Conservation (phyloP, 2,888 invertebrate genomes). For the Choristoneura rosaceana region DNA sequence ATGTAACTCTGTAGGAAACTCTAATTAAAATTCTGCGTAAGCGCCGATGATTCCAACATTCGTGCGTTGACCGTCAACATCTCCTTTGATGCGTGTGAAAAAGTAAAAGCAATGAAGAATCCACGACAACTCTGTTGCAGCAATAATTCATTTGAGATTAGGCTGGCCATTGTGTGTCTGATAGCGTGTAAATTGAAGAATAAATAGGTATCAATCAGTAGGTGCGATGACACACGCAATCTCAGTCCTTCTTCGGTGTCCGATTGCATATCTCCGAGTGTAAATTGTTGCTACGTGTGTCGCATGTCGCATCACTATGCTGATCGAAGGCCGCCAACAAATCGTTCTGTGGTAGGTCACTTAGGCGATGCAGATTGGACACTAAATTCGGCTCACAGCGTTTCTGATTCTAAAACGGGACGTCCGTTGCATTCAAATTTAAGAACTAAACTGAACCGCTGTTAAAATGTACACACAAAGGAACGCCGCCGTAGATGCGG, state of each 20-base stretch:
- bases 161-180: slow-evolving; percentile 8
- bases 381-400: slow-evolving; percentile 56
- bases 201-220: slow-evolving; percentile 18
- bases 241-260: slow-evolving; percentile 41
- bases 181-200: slow-evolving; percentile 4
- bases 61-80: slow-evolving; percentile 77
- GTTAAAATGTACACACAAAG: slow-evolving; percentile 61
- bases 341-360: slow-evolving; percentile 76
- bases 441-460: slow-evolving; percentile 63
- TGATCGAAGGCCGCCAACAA: slow-evolving; percentile 64
- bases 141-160: slow-evolving; percentile 16
- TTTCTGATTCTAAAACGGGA: slow-evolving; percentile 45
- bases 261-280: slow-evolving; percentile 54
- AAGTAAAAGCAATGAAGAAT: slow-evolving; percentile 66
- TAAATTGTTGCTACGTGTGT: slow-evolving; percentile 76
- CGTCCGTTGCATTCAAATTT: slow-evolving; percentile 69
- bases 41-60: slow-evolving; percentile 77
- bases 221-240: slow-evolving; percentile 32
- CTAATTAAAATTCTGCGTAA: slow-evolving; percentile 81
- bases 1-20: slow-evolving; percentile 76
- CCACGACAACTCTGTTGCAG: slow-evolving; percentile 21
- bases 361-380: slow-evolving; percentile 57
- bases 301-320: slow-evolving; percentile 71
- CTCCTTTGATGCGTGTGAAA: slow-evolving; percentile 78
- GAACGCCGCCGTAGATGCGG: slow-evolving; percentile 72